Evolutionary conservation across 2,113 vertebrate species (phyloP), one percentile per base, ranked within the genome.

Genomic region (Meles meles): DNA sequence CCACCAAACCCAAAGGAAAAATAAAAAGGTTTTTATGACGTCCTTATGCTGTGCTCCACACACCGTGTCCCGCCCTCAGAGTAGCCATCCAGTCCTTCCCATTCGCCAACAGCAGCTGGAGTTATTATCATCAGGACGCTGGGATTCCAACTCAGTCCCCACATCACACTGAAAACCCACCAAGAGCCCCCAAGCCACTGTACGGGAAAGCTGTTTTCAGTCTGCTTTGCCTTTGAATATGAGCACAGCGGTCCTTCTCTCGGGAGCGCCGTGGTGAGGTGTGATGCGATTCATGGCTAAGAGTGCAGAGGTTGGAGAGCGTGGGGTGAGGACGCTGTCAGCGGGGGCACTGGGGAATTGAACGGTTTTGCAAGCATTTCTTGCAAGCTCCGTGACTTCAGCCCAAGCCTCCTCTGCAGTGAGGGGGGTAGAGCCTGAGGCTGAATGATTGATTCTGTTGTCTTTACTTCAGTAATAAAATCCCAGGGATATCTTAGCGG

Each of bases 181-280:
- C 6, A 15, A 67, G n/a, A 83, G 13, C 39, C 52, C 47, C 72
- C 88, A 84, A 77, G n/a, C 34, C 47, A 42, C 52, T 55, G n/a
- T 39, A 29, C 61, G 52, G n/a, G 25, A n/a, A 84, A 52, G 5
- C 49, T 82, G 21, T 13, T 12, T 67, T 37, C 20, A 72, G 0
- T 27, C 20, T 87, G 34, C 27, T 0, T 0, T 0, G 2, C 90
- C 95, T 95, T 37, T 61, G 0, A 0, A 1, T 21, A 14, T n/a
- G 15, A 93, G 44, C 44, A 29, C 18, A 18, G 52, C 0, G 0
- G 10, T 44, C 20, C 27, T 86, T 85, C 37, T 89, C 15, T 6
- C 52, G 10, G n/a, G 37, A 63, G 69, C 5, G 29, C 9, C 9
- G n/a, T 2, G 11, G 82, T 6, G 12, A 85, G 63, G 13, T 15